phyloP scores from a whole-genome alignment of 2,888 invertebrate species.

The Drosophila peninsularis region DNA sequence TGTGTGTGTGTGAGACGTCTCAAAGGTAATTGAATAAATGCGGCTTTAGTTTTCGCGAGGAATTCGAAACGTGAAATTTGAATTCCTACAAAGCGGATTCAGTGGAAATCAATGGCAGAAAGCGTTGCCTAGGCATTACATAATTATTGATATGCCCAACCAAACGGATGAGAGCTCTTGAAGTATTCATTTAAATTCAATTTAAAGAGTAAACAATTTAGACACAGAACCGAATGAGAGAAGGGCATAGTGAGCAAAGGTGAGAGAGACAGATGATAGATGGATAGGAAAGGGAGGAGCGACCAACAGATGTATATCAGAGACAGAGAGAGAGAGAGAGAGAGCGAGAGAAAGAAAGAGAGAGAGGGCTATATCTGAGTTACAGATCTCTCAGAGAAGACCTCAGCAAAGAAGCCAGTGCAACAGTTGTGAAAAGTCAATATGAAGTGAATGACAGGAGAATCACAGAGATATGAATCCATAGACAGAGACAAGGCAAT shows the following conservation, averaged over 20 bases:
- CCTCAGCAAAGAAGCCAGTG: no score
- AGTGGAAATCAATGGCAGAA: neutral
- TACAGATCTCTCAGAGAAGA: no score
- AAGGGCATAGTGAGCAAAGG: neutral
- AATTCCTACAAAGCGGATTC: neutral
- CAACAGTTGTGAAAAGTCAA: no score
- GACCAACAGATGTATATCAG: no score
- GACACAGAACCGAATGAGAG: no score
- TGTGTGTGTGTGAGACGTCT: neutral
- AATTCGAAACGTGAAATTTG: neutral
- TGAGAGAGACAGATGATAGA: no score
- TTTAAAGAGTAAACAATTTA: neutral
- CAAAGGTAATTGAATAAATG: slow-evolving; percentile 16
- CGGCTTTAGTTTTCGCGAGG: slow-evolving; percentile 4
- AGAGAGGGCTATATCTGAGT: neutral
- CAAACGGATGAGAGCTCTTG: neutral
- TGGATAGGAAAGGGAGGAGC: neutral
- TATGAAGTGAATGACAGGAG: neutral
- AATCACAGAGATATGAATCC: neutral
- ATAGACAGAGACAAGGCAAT: neutral
- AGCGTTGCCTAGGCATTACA: neutral
- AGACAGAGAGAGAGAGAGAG: neutral
- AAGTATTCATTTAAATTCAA: neutral
- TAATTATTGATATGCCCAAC: neutral
- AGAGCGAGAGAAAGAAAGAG: neutral